These are phyloP conservation scores for Rhinatrema bivittatum DNA, from an alignment of 2,797 vertebrate species.

Conservation along the genomic window DNA sequence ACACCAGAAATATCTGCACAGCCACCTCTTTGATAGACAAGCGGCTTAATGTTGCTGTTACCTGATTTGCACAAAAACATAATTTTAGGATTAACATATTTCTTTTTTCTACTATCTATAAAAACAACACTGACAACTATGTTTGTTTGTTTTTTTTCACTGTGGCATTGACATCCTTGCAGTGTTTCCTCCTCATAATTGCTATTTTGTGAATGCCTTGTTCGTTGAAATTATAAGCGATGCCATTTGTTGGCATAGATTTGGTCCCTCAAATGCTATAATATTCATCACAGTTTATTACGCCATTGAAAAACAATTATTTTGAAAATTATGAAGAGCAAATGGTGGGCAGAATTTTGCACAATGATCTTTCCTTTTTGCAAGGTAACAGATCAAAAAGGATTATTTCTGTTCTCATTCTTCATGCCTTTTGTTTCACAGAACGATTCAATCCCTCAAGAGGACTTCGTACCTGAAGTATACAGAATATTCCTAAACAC, in stretches of 20 bases:
- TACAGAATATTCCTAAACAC: conserved; percentile 87
- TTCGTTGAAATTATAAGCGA: neutral
- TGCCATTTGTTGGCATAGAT: neutral
- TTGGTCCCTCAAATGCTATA: neutral
- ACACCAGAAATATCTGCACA: too few relatives aligned
- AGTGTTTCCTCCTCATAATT: neutral
- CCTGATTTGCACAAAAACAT: too few relatives aligned
- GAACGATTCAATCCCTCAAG: conserved; percentile 89
- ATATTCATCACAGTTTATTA: neutral
- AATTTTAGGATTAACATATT: too few relatives aligned
- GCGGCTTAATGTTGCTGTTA: too few relatives aligned
- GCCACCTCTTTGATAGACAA: too few relatives aligned
- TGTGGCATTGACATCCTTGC: neutral
- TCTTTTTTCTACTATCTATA: too few relatives aligned
- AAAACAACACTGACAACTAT: too few relatives aligned
- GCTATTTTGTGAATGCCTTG: neutral
- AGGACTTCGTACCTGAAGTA: conserved; percentile 86
- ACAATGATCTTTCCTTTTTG: too few relatives aligned
- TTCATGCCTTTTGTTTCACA: conserved; percentile 34
- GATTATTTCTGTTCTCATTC: neutral
- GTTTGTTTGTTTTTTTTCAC: too few relatives aligned
- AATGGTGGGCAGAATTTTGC: too few relatives aligned
- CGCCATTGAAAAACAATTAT: neutral
- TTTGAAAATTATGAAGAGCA: too few relatives aligned
- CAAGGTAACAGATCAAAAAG: too few relatives aligned